These are phyloP conservation scores for Ciconia nigra DNA, from an alignment of 2,797 vertebrate species.

Conservation along the genomic window DNA sequence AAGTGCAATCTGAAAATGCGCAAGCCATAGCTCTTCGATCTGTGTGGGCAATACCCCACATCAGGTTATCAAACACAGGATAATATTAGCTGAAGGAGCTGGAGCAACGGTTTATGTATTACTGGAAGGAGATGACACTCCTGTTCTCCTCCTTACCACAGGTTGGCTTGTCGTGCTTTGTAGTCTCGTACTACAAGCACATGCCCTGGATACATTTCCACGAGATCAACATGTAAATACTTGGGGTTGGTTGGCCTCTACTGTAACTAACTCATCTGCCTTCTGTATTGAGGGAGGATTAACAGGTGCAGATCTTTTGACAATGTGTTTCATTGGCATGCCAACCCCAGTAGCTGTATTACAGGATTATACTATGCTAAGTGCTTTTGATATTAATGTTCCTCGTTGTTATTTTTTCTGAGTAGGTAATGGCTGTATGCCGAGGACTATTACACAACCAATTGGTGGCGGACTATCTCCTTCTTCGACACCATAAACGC, in stretches of 20 bases:
- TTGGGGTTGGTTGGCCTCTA: neutral
- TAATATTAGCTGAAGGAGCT: neutral
- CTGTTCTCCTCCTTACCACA: neutral
- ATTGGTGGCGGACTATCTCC: neutral
- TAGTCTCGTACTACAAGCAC: neutral
- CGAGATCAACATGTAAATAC: neutral
- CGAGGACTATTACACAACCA: neutral
- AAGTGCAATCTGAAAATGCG: neutral
- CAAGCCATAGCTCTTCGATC: neutral
- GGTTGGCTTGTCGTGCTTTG: neutral
- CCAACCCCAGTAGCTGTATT: neutral
- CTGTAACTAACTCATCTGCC: neutral
- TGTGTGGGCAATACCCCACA: neutral
- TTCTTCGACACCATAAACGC: neutral
- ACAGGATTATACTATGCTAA: neutral
- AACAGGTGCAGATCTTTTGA: neutral
- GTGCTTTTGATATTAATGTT: neutral
- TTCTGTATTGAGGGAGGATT: neutral
- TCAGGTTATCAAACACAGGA: neutral
- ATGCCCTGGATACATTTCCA: neutral
- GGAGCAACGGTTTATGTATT: accelerated
- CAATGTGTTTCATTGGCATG: neutral
- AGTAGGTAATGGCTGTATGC: neutral
- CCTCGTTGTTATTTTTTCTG: neutral
- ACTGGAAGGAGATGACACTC: neutral